phyloP scores from a whole-genome alignment of 2,888 invertebrate genomes.

The Sinhomidia bicolor region DNA sequence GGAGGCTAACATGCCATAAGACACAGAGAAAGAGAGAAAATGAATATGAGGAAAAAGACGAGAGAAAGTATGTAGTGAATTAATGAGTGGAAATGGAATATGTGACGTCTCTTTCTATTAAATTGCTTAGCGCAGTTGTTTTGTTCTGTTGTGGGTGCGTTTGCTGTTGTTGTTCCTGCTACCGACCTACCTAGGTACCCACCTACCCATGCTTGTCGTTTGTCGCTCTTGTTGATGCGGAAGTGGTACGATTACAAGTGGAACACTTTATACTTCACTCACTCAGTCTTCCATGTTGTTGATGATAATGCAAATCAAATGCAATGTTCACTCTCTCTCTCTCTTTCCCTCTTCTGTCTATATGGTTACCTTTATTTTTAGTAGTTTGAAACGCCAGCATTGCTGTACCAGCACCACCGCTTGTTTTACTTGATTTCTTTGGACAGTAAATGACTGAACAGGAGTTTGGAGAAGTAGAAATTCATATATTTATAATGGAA shows the following conservation, averaged over 20 bases:
- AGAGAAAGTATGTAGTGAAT: constrained; percentile 3
- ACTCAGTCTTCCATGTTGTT: too few relatives aligned
- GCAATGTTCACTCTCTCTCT: background rate
- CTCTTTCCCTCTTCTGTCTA: background rate
- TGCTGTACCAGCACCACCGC: background rate
- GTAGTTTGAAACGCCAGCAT: too few relatives aligned
- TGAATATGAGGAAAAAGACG: too few relatives aligned
- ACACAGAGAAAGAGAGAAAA: background rate
- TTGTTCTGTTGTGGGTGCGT: too few relatives aligned
- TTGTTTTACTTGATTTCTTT: constrained; percentile 41
- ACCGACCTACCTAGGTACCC: too few relatives aligned
- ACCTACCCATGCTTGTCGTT: too few relatives aligned
- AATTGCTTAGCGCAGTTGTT: constrained; percentile 3
- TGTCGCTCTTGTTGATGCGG: constrained; percentile 50
- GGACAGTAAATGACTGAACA: constrained; percentile 52
- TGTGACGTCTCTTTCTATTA: constrained; percentile 41
- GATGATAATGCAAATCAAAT: constrained; percentile 36
- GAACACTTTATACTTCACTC: background rate
- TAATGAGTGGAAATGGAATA: constrained; percentile 38
- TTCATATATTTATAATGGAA: constrained; percentile 18
- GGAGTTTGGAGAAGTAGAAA: background rate
- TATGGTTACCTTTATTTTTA: too few relatives aligned
- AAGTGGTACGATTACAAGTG: constrained; percentile 15
- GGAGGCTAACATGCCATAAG: background rate
- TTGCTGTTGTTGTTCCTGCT: background rate